Evolutionary conservation across 2,797 vertebrate genomes (phyloP), one percentile per base, ranked within the genome.

Genomic region (Lacerta agilis): DNA sequence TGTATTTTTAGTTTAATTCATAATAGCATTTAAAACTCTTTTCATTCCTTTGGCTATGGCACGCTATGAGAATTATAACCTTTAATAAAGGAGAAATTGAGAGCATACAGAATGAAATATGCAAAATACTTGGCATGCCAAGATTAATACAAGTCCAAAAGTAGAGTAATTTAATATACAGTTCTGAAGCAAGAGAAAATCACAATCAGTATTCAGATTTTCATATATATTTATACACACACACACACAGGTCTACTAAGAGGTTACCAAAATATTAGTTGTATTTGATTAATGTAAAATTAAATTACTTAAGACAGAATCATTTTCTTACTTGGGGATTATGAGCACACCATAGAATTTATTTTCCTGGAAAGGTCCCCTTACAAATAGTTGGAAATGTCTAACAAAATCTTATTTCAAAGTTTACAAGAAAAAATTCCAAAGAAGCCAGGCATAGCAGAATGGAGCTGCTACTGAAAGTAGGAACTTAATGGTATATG

Each of bases 261-360:
- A 73, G 45, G n/a, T 83, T 83, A 82, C 67, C 49, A 61, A 83
- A 73, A 79, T 49, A 79, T 79, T 86, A 38, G 79, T 79, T 38
- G 67, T 55, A 83, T 86, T 89, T 72, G 33, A 77, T 66, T 36
- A 89, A 78, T 66, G 38, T 86, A 72, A 86, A 79, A 72, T 66
- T 73, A 73, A 75, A 45, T 77, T 72, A 33, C 69, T 83, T 79
- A 72, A 73, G n/a, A 58, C 5, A 72, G 58, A 66, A 55, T 29
- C 33, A 49, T 66, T 79, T 83, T 66, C 17, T 33, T 67, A 10
- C 58, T 72, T 71, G 38, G 23, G 18, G 66, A 18, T 77, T 86
- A 58, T 29, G 67, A 82, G 55, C 67, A 87, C 69, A 77, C 17
- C 36, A 72, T 78, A 55, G 25, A 49, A 71, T 89, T 86, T 82